Evolutionary conservation across 2,888 invertebrate species (phyloP).

Genomic region (Eupithecia pulchellata): DNA sequence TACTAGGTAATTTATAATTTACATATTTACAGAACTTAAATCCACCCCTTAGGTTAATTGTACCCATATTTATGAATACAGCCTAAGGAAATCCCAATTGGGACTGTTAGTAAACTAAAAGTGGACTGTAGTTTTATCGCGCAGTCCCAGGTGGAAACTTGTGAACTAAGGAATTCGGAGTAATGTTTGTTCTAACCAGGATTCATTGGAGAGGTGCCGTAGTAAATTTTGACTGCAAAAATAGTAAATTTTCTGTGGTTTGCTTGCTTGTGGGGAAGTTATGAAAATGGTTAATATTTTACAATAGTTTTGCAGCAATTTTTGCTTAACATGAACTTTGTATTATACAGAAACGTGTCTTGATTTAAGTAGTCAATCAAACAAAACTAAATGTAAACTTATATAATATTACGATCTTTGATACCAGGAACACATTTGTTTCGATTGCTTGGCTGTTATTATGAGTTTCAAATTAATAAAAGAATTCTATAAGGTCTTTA

Average conservation of each 20-base stretch:
- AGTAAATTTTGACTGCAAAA: constrained; percentile 6
- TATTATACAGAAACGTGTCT: background rate
- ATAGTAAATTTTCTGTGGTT: constrained; percentile 7
- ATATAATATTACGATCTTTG: too few relatives aligned
- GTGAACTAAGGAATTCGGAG: constrained; percentile 9
- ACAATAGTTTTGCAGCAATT: background rate
- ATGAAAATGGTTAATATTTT: background rate
- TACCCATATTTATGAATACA: constrained; percentile 3
- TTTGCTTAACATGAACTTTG: background rate
- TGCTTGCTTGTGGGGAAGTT: background rate
- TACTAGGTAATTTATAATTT: background rate
- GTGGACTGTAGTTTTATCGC: constrained; percentile 9
- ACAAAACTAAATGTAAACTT: too few relatives aligned
- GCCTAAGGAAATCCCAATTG: constrained; percentile 21
- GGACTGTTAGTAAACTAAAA: background rate
- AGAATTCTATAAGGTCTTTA: too few relatives aligned
- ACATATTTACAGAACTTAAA: background rate
- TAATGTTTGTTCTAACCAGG: constrained; percentile 4
- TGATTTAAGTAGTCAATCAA: too few relatives aligned
- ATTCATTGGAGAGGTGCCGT: constrained; percentile 2
- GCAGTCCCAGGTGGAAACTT: constrained; percentile 13
- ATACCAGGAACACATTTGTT: too few relatives aligned
- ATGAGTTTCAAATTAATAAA: too few relatives aligned
- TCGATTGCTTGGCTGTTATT: too few relatives aligned
- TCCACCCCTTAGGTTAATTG: constrained; percentile 6